phyloP scores from a whole-genome alignment of 2,888 invertebrate genomes.

The Artemia sinica region DNA sequence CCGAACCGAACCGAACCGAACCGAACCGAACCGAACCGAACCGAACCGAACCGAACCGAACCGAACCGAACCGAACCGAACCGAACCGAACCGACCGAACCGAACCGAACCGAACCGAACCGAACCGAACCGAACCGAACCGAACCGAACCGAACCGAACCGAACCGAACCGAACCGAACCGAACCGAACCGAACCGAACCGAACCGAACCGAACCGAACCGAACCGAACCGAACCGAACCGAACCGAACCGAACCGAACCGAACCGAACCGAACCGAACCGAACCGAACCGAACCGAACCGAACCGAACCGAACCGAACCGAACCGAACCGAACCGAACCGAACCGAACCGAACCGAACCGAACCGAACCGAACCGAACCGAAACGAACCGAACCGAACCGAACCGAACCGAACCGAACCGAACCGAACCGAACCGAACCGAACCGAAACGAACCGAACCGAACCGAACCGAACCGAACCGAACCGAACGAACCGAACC shows the following conservation, averaged over 20 bases:
- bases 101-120: constrained; percentile 22
- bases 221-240: constrained; percentile 22
- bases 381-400: too few relatives aligned
- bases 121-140: constrained; percentile 22
- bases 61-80: too few relatives aligned
- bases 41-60: constrained; percentile 23
- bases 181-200: too few relatives aligned
- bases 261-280: constrained; percentile 22
- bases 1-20: constrained; percentile 21
- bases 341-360: constrained; percentile 23
- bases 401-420: too few relatives aligned
- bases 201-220: constrained; percentile 18
- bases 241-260: constrained; percentile 23
- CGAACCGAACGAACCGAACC: too few relatives aligned
- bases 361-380: constrained; percentile 22
- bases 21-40: constrained; percentile 22
- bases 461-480: too few relatives aligned
- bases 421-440: too few relatives aligned
- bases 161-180: background rate
- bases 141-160: constrained; percentile 21
- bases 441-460: too few relatives aligned
- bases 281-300: constrained; percentile 23
- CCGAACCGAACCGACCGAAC: too few relatives aligned
- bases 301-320: constrained; percentile 22
- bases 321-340: constrained; percentile 20